These are phyloP conservation scores for Celastrina argiolus DNA, from an alignment of 2,888 invertebrate genomes.

Conservation along the genomic window DNA sequence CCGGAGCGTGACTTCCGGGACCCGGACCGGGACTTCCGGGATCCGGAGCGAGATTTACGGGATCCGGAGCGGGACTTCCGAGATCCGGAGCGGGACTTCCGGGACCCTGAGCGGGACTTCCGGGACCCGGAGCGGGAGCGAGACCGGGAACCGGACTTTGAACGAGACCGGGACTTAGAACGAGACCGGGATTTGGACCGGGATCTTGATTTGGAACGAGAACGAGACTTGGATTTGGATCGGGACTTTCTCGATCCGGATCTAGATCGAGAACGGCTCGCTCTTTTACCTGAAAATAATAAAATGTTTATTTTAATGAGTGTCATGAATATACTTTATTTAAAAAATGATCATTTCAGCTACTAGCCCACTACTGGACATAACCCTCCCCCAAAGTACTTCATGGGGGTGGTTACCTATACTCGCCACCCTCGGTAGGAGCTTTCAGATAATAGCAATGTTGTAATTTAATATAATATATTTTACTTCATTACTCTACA, in stretches of 20 bases:
- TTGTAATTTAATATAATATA: too few species aligned
- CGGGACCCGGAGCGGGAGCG: conserved; percentile 32
- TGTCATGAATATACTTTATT: neutral
- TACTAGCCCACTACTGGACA: too few species aligned
- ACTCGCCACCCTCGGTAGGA: too few species aligned
- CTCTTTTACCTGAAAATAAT: conserved; percentile 36
- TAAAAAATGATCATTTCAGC: too few species aligned
- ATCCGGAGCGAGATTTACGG: conserved; percentile 35
- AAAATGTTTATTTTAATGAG: conserved; percentile 24
- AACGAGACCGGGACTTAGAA: conserved; percentile 32
- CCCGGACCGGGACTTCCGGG: conserved; percentile 34
- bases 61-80: conserved; percentile 40
- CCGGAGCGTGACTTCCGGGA: conserved; percentile 30
- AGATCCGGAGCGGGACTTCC: conserved; percentile 43
- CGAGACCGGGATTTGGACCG: conserved; percentile 32
- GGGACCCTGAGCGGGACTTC: conserved; percentile 41
- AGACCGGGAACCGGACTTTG: conserved; percentile 33
- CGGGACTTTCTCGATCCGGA: conserved; percentile 31
- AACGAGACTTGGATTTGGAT: conserved; percentile 33
- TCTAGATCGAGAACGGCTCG: conserved; percentile 37
- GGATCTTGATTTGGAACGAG: conserved; percentile 32
- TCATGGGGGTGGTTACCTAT: too few species aligned
- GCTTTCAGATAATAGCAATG: too few species aligned
- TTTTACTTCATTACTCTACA: too few species aligned
- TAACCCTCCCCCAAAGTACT: too few species aligned